Percentiles rank a stretch among this genome's conserved stretches.
phyloP scores from a whole-genome alignment of 2,888 invertebrate species.

The Troilus luridus region DNA sequence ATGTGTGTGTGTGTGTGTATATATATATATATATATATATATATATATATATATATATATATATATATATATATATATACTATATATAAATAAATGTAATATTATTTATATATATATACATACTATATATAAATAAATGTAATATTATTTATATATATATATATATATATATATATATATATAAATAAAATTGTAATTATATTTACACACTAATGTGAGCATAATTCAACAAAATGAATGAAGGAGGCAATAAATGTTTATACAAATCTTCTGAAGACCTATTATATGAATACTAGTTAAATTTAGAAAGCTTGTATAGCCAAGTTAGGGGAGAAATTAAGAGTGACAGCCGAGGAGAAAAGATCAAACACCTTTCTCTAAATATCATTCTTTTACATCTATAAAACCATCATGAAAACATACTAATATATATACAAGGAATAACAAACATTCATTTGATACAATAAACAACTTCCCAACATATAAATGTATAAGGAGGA shows the following conservation, averaged over 20 bases:
- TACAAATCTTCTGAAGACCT: neutral
- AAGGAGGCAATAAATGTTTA: neutral
- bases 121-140: no score
- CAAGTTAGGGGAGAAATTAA: constrained; percentile 41
- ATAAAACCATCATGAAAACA: neutral
- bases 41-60: neutral
- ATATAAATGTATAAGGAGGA: neutral
- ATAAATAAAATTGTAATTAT: neutral
- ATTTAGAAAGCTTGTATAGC: constrained; percentile 47
- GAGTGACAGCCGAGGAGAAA: constrained; percentile 30
- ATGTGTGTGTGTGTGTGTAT: no score
- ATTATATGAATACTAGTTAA: neutral
- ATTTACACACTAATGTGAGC: neutral
- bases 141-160: no score
- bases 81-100: neutral
- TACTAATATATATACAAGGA: neutral
- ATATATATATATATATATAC: neutral
- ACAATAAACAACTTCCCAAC: neutral
- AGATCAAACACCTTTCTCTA: constrained; percentile 10
- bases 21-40: no score
- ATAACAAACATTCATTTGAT: neutral
- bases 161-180: no score
- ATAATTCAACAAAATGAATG: neutral
- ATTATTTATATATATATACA: no score
- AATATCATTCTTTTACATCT: neutral